Evolutionary conservation across 2,113 vertebrate species (phyloP), one percentile per base, ranked within the genome.

Genomic region (Carettochelys insculpta): DNA sequence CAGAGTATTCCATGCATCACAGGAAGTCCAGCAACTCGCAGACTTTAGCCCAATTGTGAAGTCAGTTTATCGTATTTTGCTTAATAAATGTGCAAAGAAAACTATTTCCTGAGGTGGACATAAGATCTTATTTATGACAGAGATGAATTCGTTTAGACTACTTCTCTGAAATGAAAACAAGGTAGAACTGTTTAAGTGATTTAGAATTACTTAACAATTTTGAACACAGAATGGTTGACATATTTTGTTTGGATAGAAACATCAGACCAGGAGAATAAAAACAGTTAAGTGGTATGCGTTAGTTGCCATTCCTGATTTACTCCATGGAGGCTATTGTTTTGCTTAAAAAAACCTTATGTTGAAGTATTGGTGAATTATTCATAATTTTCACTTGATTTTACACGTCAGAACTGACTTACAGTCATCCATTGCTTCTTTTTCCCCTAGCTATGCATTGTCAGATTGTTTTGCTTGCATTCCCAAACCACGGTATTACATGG

Each of bases 311-410:
- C 13, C 38, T 29, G 41, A 43, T 80, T 73, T 92, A 48, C 50
- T 93, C 31, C 61, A 84, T 16, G 61, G 48, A 89, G 61, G 34
- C 53, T 61, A 50, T 50, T 78, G 17, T 88, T 92, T n/a, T 89
- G 48, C 75, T 87, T 52, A 22, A 5, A 38, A 81, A 86, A 92
- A 65, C 53, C 3, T 5, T 92, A 50, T 87, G 31, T 11, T 56
- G 58, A 77, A 41, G n/a, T 86, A 52, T 61, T 94, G 84, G 34
- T 87, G 85, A 75, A 84, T 90, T 93, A 86, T 78, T 86, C 25
- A 65, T 34, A 56, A 45, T 91, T 96, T 96, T 87, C 77, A 52
- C 56, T 47, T 11, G 50, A 71, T 45, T 80, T 92, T 77, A 71
- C 41, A 61, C 85, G 78, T 52, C 86, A 41, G 10, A 71, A 29